Base-by-base conservation (phyloP, 1,140 invertebrate genomes). In the Nephila pilipes region DNA sequence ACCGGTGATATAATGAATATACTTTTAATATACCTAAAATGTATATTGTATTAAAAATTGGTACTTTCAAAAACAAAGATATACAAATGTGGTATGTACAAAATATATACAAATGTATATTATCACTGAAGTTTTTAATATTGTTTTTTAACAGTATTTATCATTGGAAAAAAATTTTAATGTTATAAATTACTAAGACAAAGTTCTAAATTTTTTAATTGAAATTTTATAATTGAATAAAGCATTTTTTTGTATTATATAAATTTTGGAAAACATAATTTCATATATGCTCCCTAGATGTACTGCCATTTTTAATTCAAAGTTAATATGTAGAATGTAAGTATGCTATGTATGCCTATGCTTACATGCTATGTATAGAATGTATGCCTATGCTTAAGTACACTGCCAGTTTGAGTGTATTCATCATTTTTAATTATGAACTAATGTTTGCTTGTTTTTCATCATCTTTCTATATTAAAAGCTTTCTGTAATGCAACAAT, bases 401-500 rank as follows among this genome's bases (percentile, higher is more conserved):
- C 69, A 75, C 69, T 75, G 69, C 69, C 69, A 75, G 20, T 22
- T 60, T 60, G 58, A 60, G n/a, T 25, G 25, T 75, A 29, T 75
- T 12, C 69, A 75, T 25, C 10, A 36, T 29, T 75, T 75, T 75
- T 29, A 75, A 25, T 75, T n/a, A 75, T 25, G n/a, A 29, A 29
- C n/a, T 75, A 36, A n/a, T 29, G n/a, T n/a, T 75, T 46, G 46
- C 46, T 75, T 29, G 25, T 75, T 75, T 75, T 29, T n/a, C n/a
- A 36, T 75, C 69, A 8, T 29, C 14, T 75, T 75, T 36, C 32
- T 75, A 29, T 16, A 29, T 36, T 75, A 75, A n/a, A 75, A 75
- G 69, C 69, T 75, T 29, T 75, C 69, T 75, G 69, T 75, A 75
- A 75, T 60, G 18, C 58, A 20, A 25, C n/a, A 25, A 75, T 75